These are phyloP conservation scores for Latheticus oryzae DNA, from an alignment of 2,888 invertebrate genomes.

Conservation along the genomic window DNA sequence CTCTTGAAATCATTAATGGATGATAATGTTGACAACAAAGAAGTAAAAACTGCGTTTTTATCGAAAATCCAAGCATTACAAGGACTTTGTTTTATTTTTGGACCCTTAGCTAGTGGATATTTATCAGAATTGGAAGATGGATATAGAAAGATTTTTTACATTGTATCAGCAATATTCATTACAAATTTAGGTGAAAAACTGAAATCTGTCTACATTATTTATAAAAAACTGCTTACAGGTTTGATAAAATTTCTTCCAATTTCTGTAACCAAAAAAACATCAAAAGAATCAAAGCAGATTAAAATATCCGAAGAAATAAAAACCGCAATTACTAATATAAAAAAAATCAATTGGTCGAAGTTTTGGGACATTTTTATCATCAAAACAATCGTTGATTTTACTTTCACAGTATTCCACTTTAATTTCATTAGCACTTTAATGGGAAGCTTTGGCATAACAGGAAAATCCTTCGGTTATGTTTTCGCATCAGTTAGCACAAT, in stretches of 20 bases:
- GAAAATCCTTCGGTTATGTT: slow-evolving; percentile 29
- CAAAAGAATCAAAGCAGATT: not conserved
- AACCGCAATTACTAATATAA: slow-evolving; percentile 9
- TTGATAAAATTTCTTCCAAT: no score
- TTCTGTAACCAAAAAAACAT: not conserved
- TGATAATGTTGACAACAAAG: slow-evolving; percentile 23
- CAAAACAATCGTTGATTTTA: slow-evolving; percentile 34
- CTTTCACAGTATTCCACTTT: slow-evolving; percentile 22
- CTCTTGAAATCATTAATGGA: slow-evolving; percentile 24
- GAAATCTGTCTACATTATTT: not conserved
- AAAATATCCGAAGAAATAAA: slow-evolving; percentile 12
- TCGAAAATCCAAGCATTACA: slow-evolving; percentile 30
- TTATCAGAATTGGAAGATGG: slow-evolving; percentile 30
- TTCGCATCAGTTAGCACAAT: slow-evolving; percentile 19
- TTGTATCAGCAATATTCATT: slow-evolving; percentile 10
- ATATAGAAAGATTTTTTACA: slow-evolving; percentile 5
- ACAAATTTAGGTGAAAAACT: slow-evolving; percentile 13
- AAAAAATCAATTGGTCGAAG: slow-evolving; percentile 31
- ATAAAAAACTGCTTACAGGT: slow-evolving; percentile 1
- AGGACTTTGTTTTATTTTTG: slow-evolving; percentile 24
- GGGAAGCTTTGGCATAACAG: slow-evolving; percentile 11
- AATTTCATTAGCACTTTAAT: slow-evolving; percentile 3
- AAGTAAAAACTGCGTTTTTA: slow-evolving; percentile 17
- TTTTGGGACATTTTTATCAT: slow-evolving; percentile 36
- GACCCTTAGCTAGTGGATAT: slow-evolving; percentile 17